phyloP scores from a whole-genome alignment of 2,888 invertebrate genomes.

The Macaria notata region DNA sequence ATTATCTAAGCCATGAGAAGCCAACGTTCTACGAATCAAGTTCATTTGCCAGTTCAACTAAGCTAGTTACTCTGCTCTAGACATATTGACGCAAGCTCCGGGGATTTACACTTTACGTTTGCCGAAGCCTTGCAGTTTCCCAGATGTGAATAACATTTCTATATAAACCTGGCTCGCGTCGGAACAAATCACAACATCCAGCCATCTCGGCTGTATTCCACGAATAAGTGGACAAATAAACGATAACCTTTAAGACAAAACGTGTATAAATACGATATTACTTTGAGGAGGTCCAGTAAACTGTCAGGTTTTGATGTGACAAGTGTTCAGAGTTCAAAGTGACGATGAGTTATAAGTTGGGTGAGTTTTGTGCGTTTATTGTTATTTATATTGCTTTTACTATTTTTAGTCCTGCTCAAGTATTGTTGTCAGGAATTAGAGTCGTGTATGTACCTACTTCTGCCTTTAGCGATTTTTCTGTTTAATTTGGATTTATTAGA shows the following conservation, averaged over 20 bases:
- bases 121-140: constrained; percentile 17
- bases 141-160: constrained; percentile 9
- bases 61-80: too few relatives aligned
- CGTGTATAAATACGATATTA: constrained; percentile 14
- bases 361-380: constrained; percentile 14
- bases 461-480: too few relatives aligned
- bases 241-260: constrained; percentile 10
- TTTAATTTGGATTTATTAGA: too few relatives aligned
- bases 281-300: background rate
- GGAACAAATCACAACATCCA: constrained; percentile 9
- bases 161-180: constrained; percentile 13
- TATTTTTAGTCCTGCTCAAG: too few relatives aligned
- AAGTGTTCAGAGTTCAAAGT: background rate
- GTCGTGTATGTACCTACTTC: too few relatives aligned
- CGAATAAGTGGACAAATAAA: constrained; percentile 13
- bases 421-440: too few relatives aligned
- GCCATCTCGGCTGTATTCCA: constrained; percentile 8
- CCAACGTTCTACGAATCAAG: too few relatives aligned
- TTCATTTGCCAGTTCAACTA: too few relatives aligned
- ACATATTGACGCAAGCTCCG: constrained; percentile 12
- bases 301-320: background rate
- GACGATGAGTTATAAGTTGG: constrained; percentile 28
- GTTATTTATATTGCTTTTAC: too few relatives aligned
- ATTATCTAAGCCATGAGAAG: too few relatives aligned
- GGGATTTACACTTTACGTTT: constrained; percentile 17